These are phyloP conservation scores for Mormyrus proboscirostris DNA, from an alignment of 2,797 vertebrate genomes.

Conservation along the genomic window DNA sequence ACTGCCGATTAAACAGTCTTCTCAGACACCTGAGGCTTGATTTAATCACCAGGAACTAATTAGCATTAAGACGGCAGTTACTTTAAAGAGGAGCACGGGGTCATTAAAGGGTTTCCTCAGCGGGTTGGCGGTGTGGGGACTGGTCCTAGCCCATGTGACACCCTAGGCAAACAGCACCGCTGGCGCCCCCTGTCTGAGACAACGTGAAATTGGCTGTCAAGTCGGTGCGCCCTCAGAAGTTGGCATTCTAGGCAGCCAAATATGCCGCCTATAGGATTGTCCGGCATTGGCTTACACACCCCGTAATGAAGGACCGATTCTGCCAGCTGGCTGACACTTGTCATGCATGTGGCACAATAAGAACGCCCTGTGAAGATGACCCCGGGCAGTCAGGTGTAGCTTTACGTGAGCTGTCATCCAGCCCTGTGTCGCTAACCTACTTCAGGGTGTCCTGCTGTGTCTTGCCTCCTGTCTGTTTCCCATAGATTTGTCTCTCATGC, in stretches of 20 bases:
- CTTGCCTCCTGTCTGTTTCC: neutral
- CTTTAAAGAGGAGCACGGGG: neutral
- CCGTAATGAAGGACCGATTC: neutral
- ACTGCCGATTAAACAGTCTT: neutral
- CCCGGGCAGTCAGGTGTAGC: neutral
- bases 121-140: neutral
- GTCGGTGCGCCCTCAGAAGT: neutral
- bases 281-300: neutral
- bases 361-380: neutral
- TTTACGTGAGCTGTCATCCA: neutral
- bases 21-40: neutral
- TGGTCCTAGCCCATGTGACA: neutral
- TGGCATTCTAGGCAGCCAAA: neutral
- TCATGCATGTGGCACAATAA: neutral
- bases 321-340: neutral
- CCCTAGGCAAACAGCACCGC: neutral
- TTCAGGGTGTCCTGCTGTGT: neutral
- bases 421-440: neutral
- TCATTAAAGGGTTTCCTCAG: neutral
- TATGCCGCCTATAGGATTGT: neutral
- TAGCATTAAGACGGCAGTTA: neutral
- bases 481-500: neutral
- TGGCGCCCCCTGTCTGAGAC: neutral
- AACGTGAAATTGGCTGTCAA: neutral
- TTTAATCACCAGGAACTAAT: conserved; percentile 3